phyloP scores from a whole-genome alignment of 2,113 vertebrate genomes.

The Pachyramphus minor region DNA sequence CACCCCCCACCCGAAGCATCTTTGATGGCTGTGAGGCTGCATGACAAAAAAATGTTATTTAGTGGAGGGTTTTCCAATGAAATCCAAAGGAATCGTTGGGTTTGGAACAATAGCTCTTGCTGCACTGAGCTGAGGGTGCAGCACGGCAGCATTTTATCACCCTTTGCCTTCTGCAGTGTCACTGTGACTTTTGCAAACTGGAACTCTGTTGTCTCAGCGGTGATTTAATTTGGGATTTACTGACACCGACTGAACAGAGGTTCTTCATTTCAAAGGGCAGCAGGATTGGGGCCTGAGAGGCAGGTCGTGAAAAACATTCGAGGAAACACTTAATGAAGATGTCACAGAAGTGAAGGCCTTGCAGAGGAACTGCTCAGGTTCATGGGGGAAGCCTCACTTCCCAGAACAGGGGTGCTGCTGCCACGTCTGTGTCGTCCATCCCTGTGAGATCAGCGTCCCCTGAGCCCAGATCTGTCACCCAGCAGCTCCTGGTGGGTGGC shows the following conservation, averaged over 20 bases:
- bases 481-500: background rate
- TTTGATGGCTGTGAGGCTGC: background rate
- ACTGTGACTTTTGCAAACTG: background rate
- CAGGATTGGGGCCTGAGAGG: background rate
- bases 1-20: background rate
- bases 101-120: background rate
- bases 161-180: background rate
- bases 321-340: background rate
- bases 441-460: slow-evolving; percentile 3
- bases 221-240: background rate
- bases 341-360: background rate
- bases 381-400: background rate
- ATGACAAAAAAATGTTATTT: background rate
- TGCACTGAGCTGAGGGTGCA: background rate
- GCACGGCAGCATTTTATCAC: background rate
- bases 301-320: background rate
- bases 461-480: background rate
- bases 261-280: background rate
- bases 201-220: background rate
- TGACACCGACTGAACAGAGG: background rate
- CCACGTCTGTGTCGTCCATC: background rate
- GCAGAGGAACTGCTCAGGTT: background rate
- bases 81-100: background rate
- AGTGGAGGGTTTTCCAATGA: background rate
- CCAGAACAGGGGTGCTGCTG: background rate